Base-by-base conservation (phyloP, 53 echinoderm and acorn worm genomes). In the Paelopatides confundens region DNA sequence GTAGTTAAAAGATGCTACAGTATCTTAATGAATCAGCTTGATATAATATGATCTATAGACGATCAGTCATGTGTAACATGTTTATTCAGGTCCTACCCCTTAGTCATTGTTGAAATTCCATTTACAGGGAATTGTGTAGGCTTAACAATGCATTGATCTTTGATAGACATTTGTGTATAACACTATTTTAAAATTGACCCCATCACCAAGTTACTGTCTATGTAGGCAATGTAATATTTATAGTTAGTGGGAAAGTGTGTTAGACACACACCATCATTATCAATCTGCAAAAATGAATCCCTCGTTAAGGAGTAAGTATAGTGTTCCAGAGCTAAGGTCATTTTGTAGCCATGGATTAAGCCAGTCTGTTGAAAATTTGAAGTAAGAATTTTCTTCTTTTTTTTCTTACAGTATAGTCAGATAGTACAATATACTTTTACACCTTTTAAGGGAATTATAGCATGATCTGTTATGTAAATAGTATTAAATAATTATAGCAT, bases 311-410 rank as follows among this genome's bases (percentile, higher is more conserved):
- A 28, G 40, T 38, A 74, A 74, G 40, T 74, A 74, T 29, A 74
- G 46, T 21, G 74, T 74, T 74, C 27, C 39, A 2, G 74, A 74
- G 27, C 40, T 74, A n/a, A 74, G 40, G 40, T 74, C 37, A 24
- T 40, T 74, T 3, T 74, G 74, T 46, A 74, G 74, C 8, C 74
- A 74, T 5, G 74, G 74, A 29, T 46, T 74, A 40, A 74, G 74
- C 74, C 74, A 74, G 40, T 74, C 74, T n/a, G 74, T 74, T n/a
- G 74, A 74, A 10, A 74, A n/a, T 74, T 43, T 74, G 15, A 74
- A 74, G 74, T 74, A 74, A 74, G 74, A 23, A 17, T 18, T 21
- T 23, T 58, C 58, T n/a, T 58, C 21, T 58, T 21, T 21, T 58
- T 18, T 2, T 5, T 21, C 3, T n/a, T n/a, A n/a, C n/a, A n/a